These are phyloP conservation scores for Dreissena rostriformis DNA, from an alignment of 1,140 invertebrate genomes.

Conservation along the genomic window DNA sequence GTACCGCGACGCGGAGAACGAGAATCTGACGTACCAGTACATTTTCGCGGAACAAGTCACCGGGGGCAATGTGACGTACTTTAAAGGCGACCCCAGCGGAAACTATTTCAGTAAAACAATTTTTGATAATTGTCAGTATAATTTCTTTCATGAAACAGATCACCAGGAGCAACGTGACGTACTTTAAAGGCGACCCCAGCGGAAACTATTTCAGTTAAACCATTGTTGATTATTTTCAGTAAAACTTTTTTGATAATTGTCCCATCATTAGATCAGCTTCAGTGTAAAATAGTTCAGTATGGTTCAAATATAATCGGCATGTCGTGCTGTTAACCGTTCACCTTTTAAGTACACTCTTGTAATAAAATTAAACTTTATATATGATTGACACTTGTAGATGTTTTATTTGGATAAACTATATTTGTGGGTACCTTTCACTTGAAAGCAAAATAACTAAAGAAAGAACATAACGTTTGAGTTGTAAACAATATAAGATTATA, in stretches of 20 bases:
- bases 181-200: neutral
- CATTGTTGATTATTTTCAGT: neutral
- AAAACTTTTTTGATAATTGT: neutral
- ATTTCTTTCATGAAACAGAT: neutral
- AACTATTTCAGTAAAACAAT: neutral
- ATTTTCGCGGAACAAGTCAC: neutral
- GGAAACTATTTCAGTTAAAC: neutral
- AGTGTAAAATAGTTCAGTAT: neutral
- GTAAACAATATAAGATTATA: too few species aligned
- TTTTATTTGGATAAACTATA: too few species aligned
- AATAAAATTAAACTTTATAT: too few species aligned
- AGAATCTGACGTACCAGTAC: neutral
- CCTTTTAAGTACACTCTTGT: too few species aligned
- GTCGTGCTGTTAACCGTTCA: too few species aligned
- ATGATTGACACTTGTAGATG: too few species aligned
- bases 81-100: neutral
- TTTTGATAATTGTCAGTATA: neutral
- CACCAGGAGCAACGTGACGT: neutral
- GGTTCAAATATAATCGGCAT: too few species aligned
- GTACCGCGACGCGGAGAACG: neutral
- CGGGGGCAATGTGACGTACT: neutral
- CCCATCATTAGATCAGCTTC: neutral
- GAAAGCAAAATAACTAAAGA: too few species aligned
- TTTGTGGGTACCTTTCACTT: too few species aligned
- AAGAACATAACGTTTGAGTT: too few species aligned